Percentiles rank a stretch among this genome's conserved stretches.
Conservation (phyloP, 2,888 invertebrate species). For the Drosophila algonquin region DNA sequence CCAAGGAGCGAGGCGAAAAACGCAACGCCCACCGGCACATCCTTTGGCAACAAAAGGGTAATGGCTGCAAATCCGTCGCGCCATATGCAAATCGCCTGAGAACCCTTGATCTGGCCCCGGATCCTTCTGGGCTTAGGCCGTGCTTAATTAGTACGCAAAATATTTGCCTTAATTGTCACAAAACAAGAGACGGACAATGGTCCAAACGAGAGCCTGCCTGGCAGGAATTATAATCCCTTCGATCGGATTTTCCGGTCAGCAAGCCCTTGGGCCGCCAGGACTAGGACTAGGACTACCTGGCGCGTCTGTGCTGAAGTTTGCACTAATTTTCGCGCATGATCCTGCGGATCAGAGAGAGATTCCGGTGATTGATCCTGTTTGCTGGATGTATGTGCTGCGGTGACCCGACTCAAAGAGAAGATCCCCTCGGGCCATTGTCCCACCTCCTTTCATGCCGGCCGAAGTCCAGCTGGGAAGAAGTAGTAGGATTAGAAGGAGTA, state of each 20-base stretch:
- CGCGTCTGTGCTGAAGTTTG: slow-evolving; percentile 42
- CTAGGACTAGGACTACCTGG: slow-evolving; percentile 52
- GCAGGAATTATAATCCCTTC: slow-evolving; percentile 75
- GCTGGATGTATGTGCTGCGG: slow-evolving; percentile 66
- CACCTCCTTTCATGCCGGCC: slow-evolving; percentile 35
- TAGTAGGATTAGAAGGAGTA: slow-evolving; percentile 57
- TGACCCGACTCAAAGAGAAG: slow-evolving; percentile 67
- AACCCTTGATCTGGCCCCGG: background rate
- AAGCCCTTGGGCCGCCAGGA: slow-evolving; percentile 5
- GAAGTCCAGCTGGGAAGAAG: slow-evolving; percentile 64
- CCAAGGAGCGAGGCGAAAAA: slow-evolving; percentile 28
- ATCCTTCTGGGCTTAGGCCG: slow-evolving; percentile 36
- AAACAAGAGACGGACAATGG: slow-evolving; percentile 37
- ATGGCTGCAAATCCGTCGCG: slow-evolving; percentile 76
- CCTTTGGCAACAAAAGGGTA: slow-evolving; percentile 79
- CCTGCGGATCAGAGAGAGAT: slow-evolving; percentile 52
- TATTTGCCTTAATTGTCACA: slow-evolving; percentile 80
- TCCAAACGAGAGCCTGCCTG: slow-evolving; percentile 19
- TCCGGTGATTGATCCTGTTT: slow-evolving; percentile 79
- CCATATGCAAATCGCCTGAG: slow-evolving; percentile 63
- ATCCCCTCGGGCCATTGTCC: slow-evolving; percentile 39
- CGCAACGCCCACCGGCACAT: slow-evolving; percentile 66
- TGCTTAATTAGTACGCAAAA: slow-evolving; percentile 81
- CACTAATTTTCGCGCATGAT: slow-evolving; percentile 70
- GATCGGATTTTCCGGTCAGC: slow-evolving; percentile 80